These are phyloP conservation scores for Bradypodion ventrale DNA, from an alignment of 2,797 vertebrate species.

Conservation along the genomic window DNA sequence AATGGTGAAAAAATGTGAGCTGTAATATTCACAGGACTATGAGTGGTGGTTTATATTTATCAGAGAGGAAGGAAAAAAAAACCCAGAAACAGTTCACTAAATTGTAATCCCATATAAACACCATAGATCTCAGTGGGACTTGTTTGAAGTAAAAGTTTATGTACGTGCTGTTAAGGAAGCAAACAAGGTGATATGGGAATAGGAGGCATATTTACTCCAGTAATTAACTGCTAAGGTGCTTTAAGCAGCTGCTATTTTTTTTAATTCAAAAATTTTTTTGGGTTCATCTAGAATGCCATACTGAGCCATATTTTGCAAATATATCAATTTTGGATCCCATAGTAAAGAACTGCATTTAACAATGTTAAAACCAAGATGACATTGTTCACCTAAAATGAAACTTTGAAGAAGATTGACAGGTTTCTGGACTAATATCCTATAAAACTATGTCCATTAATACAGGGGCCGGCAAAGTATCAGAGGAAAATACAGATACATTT, in stretches of 20 bases:
- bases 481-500: no score
- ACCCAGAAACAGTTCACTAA: background rate
- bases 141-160: background rate
- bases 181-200: background rate
- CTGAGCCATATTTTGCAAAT: no score
- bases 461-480: no score
- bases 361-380: background rate
- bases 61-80: slow-evolving; percentile 1
- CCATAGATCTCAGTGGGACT: background rate
- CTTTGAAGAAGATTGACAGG: background rate
- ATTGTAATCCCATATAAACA: background rate
- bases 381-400: background rate
- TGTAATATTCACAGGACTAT: slow-evolving; percentile 1
- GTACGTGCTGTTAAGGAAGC: background rate
- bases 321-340: background rate
- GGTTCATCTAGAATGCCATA: background rate
- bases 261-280: no score
- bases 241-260: no score
- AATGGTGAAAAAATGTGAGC: background rate
- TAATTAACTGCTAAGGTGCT: background rate
- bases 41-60: background rate
- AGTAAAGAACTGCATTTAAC: background rate
- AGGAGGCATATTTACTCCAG: background rate
- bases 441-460: no score
- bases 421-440: background rate